These are phyloP conservation scores for Ephialtes manifestator DNA, from an alignment of 2,888 invertebrate genomes.

Conservation along the genomic window DNA sequence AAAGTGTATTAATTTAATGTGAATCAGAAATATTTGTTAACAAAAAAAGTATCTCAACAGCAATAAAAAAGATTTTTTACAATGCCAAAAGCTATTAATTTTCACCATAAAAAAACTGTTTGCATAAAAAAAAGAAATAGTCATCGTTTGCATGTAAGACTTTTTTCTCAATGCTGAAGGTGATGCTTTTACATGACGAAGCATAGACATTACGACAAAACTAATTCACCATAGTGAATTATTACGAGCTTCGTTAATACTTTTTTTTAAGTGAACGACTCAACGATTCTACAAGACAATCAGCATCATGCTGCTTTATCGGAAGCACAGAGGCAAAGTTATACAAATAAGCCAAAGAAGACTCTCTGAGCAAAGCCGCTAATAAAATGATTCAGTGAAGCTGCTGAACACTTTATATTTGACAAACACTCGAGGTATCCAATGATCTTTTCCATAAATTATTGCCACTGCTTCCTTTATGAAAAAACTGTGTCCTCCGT, in stretches of 20 bases:
- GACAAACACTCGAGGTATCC: neutral
- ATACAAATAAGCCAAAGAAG: neutral
- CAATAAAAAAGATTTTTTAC: neutral
- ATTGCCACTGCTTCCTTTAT: neutral
- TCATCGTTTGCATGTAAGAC: neutral
- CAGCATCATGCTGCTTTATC: neutral
- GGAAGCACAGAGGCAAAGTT: neutral
- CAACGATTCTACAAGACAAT: neutral
- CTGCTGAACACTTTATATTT: neutral
- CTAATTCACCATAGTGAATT: neutral
- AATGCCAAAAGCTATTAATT: neutral
- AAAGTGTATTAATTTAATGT: too few species aligned
- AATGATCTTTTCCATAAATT: neutral
- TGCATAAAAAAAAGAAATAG: neutral
- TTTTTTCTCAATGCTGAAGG: neutral
- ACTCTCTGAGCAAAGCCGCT: neutral
- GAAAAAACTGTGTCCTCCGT: neutral
- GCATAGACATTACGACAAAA: neutral
- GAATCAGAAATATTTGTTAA: neutral
- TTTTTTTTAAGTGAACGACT: neutral
- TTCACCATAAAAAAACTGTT: neutral
- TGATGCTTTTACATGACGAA: neutral
- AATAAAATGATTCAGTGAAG: slow-evolving; percentile 8
- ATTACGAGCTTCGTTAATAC: neutral
- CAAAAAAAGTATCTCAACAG: neutral